Conservation (phyloP, 2,797 vertebrate species). For the Sardinella longiceps region DNA sequence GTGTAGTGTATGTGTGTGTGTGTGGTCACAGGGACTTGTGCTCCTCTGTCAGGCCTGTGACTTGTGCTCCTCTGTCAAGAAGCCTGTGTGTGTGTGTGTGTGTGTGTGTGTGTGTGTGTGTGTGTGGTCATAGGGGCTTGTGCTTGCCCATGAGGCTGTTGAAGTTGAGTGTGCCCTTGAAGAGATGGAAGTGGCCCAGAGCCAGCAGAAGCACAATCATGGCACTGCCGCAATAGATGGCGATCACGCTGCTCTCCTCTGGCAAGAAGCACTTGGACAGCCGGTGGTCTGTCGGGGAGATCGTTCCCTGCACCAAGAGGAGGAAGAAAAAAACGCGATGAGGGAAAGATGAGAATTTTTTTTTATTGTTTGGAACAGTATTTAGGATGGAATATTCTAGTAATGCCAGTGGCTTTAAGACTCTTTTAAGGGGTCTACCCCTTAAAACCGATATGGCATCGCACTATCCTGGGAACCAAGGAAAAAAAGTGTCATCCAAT, state of each 20-base stretch:
- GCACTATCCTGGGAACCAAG: too few species aligned
- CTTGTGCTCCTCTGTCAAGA: too few species aligned
- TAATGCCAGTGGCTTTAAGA: too few species aligned
- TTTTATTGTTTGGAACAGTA: too few species aligned
- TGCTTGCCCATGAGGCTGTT: constrained; percentile 82
- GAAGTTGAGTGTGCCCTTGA: constrained; percentile 76
- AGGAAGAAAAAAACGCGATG: neutral
- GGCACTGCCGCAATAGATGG: constrained; percentile 75
- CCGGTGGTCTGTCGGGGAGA: constrained; percentile 79
- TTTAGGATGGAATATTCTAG: too few species aligned
- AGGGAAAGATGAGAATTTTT: neutral
- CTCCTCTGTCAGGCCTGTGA: too few species aligned
- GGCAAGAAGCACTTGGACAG: constrained; percentile 94
- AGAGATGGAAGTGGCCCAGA: constrained; percentile 75
- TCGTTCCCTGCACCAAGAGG: constrained; percentile 76
- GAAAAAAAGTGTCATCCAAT: too few species aligned
- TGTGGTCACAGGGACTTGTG: neutral
- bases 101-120: neutral
- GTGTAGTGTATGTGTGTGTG: constrained; percentile 45
- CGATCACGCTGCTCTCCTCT: constrained; percentile 84
- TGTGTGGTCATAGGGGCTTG: constrained; percentile 78
- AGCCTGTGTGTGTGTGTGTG: neutral
- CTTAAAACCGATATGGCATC: too few species aligned
- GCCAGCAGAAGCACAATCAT: constrained; percentile 71
- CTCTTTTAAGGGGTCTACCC: too few species aligned